A percentile compares a stretch with the other conserved stretches of the same genome.
Evolutionary conservation across 2,797 vertebrate genomes (phyloP).

Genomic region (Manis crassicaudata): DNA sequence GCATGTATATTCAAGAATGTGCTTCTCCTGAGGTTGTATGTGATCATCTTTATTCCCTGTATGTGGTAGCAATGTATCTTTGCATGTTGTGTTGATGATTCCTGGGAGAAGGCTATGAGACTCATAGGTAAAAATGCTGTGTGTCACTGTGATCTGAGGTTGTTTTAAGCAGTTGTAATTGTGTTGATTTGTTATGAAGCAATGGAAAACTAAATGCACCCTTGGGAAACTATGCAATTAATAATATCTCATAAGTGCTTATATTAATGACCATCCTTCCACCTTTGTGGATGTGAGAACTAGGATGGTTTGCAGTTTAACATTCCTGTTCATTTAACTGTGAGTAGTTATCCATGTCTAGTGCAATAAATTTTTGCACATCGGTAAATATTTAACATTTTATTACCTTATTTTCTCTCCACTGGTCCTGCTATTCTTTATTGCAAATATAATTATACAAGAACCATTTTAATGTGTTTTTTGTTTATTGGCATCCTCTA

Average conservation of each 20-base stretch:
- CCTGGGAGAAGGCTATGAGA: background rate
- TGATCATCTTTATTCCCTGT: background rate
- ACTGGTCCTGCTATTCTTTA: background rate
- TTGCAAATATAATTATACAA: constrained; percentile 20
- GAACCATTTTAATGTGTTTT: background rate
- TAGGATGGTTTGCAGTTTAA: background rate
- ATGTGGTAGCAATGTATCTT: background rate
- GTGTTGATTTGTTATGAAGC: background rate
- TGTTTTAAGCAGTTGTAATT: background rate
- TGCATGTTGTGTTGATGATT: background rate
- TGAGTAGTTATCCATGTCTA: background rate
- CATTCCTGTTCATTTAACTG: background rate
- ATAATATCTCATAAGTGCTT: background rate
- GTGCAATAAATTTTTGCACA: background rate
- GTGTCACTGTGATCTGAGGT: background rate
- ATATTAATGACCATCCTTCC: background rate
- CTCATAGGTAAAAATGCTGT: background rate
- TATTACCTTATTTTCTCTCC: background rate
- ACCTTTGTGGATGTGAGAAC: background rate
- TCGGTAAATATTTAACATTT: constrained; percentile 28
- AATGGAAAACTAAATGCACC: background rate
- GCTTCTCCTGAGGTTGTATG: background rate
- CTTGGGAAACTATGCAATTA: background rate
- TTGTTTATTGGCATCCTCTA: background rate
- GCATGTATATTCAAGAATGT: background rate